Evolutionary conservation across 2,888 invertebrate genomes (phyloP).

Genomic region (Temnothorax rugatulus): DNA sequence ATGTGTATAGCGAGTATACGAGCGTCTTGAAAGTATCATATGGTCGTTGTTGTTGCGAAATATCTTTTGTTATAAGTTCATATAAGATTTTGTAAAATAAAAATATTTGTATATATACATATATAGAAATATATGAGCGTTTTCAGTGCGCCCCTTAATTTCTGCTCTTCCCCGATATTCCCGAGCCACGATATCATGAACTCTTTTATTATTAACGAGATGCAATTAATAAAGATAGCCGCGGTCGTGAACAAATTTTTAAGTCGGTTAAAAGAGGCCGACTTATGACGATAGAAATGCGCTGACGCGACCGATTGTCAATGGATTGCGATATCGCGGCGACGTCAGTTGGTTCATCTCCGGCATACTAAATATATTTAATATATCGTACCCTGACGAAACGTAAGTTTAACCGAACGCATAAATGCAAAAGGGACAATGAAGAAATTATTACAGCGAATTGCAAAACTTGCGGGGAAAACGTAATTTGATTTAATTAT

Average conservation of each 20-base stretch:
- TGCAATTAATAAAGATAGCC: neutral
- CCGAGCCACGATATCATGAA: neutral
- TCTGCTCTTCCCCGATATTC: neutral
- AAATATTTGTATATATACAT: slow-evolving; percentile 20
- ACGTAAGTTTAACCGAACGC: neutral
- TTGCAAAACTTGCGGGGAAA: neutral
- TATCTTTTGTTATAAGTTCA: slow-evolving; percentile 13
- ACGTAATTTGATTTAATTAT: neutral
- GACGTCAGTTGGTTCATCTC: slow-evolving; percentile 20
- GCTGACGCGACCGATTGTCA: slow-evolving; percentile 6
- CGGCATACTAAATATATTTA: slow-evolving; percentile 19
- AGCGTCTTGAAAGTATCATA: neutral
- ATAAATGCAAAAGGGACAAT: neutral
- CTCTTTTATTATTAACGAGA: neutral
- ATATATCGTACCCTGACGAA: neutral
- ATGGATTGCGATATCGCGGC: neutral
- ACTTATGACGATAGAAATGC: neutral
- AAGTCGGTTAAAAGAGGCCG: neutral
- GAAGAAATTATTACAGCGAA: neutral
- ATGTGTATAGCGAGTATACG: neutral
- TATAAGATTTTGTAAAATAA: slow-evolving; percentile 39
- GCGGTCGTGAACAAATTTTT: neutral
- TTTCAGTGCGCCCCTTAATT: neutral
- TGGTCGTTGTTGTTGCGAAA: slow-evolving; percentile 21
- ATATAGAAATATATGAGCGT: neutral